phyloP scores from a whole-genome alignment of 1,140 invertebrate species.

The Cyrtorhinus lividipennis region DNA sequence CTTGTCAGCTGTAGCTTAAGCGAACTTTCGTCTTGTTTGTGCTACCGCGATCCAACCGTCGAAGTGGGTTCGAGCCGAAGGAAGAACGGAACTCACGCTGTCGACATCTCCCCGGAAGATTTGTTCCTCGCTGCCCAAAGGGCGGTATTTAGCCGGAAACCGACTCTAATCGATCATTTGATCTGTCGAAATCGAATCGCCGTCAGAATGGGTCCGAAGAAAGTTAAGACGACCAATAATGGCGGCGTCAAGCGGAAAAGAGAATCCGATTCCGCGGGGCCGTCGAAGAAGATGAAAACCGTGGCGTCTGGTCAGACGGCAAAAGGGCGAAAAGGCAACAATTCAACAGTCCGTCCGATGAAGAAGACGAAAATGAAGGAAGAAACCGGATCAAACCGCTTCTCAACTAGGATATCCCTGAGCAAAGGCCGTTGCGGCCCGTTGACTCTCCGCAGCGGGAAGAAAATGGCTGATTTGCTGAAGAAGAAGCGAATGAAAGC shows the following conservation, averaged over 20 bases:
- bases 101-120: slow-evolving; percentile 2
- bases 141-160: slow-evolving; percentile 10
- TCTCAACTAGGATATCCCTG: neutral
- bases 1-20: slow-evolving; percentile 10
- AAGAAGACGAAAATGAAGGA: too few species aligned
- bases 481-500: slow-evolving; percentile 1
- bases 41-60: neutral
- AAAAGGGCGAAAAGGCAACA: too few species aligned
- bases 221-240: neutral
- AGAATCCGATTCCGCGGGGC: neutral
- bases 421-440: neutral
- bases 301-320: too few species aligned
- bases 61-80: neutral
- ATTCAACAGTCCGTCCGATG: too few species aligned
- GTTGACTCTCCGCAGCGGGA: slow-evolving; percentile 11
- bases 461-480: slow-evolving; percentile 7
- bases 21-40: slow-evolving; percentile 5
- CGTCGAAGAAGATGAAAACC: too few species aligned
- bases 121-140: slow-evolving; percentile 12
- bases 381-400: slow-evolving; percentile 7
- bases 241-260: slow-evolving; percentile 8
- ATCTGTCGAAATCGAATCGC: slow-evolving; percentile 15
- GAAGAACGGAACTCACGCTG: neutral
- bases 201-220: slow-evolving; percentile 2
- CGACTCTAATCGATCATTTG: slow-evolving; percentile 16